Conservation (phyloP, 2,888 invertebrate genomes). For the Ferdinandea cuprea region DNA sequence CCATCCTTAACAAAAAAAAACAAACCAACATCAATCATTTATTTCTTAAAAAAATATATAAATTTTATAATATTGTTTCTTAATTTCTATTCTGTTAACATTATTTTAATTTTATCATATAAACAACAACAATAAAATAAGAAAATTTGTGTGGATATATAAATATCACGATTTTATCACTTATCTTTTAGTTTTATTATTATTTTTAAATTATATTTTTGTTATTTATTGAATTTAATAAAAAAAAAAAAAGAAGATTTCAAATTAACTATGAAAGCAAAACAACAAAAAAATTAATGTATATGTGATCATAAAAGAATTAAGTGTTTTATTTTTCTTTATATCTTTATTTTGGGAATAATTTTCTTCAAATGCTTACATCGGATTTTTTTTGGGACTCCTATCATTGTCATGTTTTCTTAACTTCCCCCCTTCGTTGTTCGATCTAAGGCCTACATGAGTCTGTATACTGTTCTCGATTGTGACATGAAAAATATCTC, state of each 20-base stretch:
- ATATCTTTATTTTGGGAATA: background rate
- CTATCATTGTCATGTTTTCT: background rate
- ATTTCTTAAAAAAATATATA: constrained; percentile 34
- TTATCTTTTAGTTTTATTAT: constrained; percentile 74
- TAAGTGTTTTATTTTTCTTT: constrained; percentile 54
- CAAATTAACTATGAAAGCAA: constrained; percentile 69
- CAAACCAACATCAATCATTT: no score
- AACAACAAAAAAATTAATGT: constrained; percentile 77
- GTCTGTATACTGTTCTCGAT: no score
- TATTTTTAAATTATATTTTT: constrained; percentile 77
- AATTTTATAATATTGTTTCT: constrained; percentile 40
- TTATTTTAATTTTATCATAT: constrained; percentile 45
- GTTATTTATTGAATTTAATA: constrained; percentile 78
- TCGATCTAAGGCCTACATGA: no score
- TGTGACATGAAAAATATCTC: no score
- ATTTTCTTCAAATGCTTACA: background rate
- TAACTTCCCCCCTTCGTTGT: no score
- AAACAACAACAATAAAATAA: constrained; percentile 25
- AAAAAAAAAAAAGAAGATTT: constrained; percentile 78
- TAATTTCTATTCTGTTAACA: constrained; percentile 58
- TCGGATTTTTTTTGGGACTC: background rate
- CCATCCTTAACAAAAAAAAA: constrained; percentile 30
- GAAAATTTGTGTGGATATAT: constrained; percentile 66
- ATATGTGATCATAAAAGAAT: constrained; percentile 80
- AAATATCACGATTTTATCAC: constrained; percentile 69